Base-by-base conservation (phyloP, 2,113 vertebrate genomes). In the Melanerpes formicivorus region DNA sequence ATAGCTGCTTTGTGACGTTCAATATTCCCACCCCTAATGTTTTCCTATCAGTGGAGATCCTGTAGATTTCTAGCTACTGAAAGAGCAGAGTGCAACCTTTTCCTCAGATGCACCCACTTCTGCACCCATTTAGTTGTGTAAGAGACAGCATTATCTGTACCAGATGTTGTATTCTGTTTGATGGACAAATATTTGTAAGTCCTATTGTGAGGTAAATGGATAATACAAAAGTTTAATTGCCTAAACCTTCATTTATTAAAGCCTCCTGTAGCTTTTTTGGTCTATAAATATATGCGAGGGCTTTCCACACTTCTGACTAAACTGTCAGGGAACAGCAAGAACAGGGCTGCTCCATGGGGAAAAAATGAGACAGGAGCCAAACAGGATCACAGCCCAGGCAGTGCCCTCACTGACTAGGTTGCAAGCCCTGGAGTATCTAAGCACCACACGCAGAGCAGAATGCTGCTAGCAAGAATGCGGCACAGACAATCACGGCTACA, bases 91-190 rank as follows among this genome's bases (percentile, higher is more conserved):
- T 19, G 46, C 88, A 75, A 59, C 83, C 80, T 93, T 94, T 95
- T 96, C 82, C 91, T 93, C 77, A 91, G 76, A 86, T 96, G 76
- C 82, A 90, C 83, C 66, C 76, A 26, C 70, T 93, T 88, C 70
- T 93, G 85, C 82, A 78, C 82, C 34, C 34, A 7, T 63, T 83
- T 71, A 59, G 52, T 94, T 96, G 91, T 95, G 90, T 96, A 94
- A 96, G 85, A 95, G 94, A 88, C 88, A 78, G n/a, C 67, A 89
- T 96, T 94, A 92, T 95, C 88, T 81, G 87, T 90, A 69, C 80
- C 56, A 78, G 80, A 69, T 92, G 83, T 92, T 95, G 27, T 91
- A 84, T 96, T 92, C 79, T 74, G 92, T 96, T 96, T 90, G 90
- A 82, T 42, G 52, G 80, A 73, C 93, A 96, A 96, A 96, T 95